Evolutionary conservation across 1,140 invertebrate species (phyloP).

Genomic region (Oscheius sp.): DNA sequence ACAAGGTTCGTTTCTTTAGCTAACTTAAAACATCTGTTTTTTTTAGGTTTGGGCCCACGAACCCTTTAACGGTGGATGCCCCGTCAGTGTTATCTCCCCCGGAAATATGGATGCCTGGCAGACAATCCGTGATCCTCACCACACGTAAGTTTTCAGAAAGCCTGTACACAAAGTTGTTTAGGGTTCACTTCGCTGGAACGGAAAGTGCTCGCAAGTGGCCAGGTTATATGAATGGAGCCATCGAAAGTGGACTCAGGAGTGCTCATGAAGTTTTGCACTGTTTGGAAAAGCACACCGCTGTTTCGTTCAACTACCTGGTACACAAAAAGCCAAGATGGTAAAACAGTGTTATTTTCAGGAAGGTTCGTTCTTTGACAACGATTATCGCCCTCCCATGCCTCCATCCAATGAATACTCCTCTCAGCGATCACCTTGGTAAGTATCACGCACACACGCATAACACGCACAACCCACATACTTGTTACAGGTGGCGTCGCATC

Average conservation of each 20-base stretch:
- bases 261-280: constrained; percentile 64
- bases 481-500: neutral
- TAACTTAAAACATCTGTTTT: neutral
- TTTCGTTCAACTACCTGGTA: neutral
- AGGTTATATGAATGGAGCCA: constrained; percentile 67
- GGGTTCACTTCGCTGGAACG: constrained; percentile 66
- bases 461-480: no score
- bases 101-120: constrained; percentile 16
- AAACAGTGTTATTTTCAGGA: no score
- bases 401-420: neutral
- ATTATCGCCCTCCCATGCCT: neutral
- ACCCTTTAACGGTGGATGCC: constrained; percentile 62
- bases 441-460: no score
- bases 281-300: neutral
- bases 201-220: constrained; percentile 67
- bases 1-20: constrained; percentile 46
- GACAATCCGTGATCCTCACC: neutral
- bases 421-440: neutral
- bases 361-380: neutral
- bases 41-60: constrained; percentile 57
- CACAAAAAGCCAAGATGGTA: neutral
- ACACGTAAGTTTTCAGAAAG: neutral
- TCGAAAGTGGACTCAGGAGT: constrained; percentile 65
- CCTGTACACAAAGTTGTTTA: constrained; percentile 48
- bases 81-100: constrained; percentile 43